Evolutionary conservation across 2,888 invertebrate species (phyloP).

Genomic region (Drosophila tanythrix): DNA sequence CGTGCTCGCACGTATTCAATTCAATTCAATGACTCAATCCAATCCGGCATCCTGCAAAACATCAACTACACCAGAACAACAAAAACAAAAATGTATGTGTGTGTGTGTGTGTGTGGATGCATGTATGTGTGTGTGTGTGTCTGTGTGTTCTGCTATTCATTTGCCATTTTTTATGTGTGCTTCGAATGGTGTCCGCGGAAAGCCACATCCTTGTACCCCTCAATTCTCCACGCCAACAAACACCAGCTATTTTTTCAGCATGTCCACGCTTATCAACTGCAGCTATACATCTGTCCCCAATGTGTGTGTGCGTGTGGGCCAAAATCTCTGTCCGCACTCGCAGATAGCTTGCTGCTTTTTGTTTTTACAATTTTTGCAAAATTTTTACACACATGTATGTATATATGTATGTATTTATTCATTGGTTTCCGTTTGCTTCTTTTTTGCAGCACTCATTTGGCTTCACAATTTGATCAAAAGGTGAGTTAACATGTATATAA

Average conservation of each 20-base stretch:
- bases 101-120: conserved; percentile 1
- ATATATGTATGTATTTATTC: not conserved
- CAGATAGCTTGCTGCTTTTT: conserved; percentile 27
- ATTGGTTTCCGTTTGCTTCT: conserved; percentile 6
- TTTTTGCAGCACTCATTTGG: conserved; percentile 13
- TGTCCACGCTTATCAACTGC: conserved; percentile 47
- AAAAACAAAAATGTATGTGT: conserved; percentile 5
- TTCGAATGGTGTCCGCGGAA: conserved; percentile 46
- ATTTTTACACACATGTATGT: conserved; percentile 17
- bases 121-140: conserved; percentile 13
- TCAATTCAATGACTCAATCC: conserved; percentile 78
- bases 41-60: conserved; percentile 59
- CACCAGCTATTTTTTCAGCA: conserved; percentile 8
- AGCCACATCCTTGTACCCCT: conserved; percentile 20
- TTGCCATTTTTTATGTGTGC: conserved; percentile 52
- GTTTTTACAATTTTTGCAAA: conserved; percentile 26
- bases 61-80: conserved; percentile 24
- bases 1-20: conserved; percentile 79
- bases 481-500: conserved; percentile 32
- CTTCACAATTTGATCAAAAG: conserved; percentile 23
- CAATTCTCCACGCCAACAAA: not conserved
- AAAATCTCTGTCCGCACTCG: conserved; percentile 40
- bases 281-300: conserved; percentile 2
- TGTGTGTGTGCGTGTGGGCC: not conserved
- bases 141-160: conserved; percentile 53